Evolutionary conservation across 2,888 invertebrate genomes (phyloP).

Genomic region (Drosophila mimica): DNA sequence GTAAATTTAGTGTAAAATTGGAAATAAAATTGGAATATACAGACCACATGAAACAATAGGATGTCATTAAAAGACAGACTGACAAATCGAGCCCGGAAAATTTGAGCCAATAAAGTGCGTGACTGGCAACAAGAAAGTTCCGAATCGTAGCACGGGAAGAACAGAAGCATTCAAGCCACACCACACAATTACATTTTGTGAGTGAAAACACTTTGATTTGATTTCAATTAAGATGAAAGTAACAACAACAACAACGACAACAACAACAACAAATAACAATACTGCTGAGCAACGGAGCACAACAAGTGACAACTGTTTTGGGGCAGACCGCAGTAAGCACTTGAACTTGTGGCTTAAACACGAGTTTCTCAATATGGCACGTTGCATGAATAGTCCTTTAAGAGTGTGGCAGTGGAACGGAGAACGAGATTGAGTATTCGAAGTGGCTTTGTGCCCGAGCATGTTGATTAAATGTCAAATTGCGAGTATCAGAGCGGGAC

Average conservation of each 20-base stretch:
- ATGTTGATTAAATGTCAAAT: constrained; percentile 76
- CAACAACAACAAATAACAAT: not conserved
- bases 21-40: constrained; percentile 10
- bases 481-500: constrained; percentile 58
- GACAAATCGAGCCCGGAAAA: constrained; percentile 31
- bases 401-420: not conserved
- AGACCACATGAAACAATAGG: constrained; percentile 61
- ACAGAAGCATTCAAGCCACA: constrained; percentile 56
- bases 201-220: constrained; percentile 79
- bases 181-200: constrained; percentile 71
- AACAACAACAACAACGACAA: constrained; percentile 14
- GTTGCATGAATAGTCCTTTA: constrained; percentile 20
- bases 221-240: constrained; percentile 79
- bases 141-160: constrained; percentile 15
- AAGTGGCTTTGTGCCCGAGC: constrained; percentile 16
- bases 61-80: constrained; percentile 62
- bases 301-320: constrained; percentile 46
- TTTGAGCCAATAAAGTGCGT: constrained; percentile 37
- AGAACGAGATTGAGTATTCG: constrained; percentile 5
- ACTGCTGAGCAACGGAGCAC: constrained; percentile 11
- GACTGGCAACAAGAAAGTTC: constrained; percentile 27
- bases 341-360: constrained; percentile 36
- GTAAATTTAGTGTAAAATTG: constrained; percentile 73
- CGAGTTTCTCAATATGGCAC: constrained; percentile 22
- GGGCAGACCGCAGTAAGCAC: constrained; percentile 48